Evolutionary conservation across 2,113 vertebrate species (phyloP).

Genomic region (Chaetodon auriga): DNA sequence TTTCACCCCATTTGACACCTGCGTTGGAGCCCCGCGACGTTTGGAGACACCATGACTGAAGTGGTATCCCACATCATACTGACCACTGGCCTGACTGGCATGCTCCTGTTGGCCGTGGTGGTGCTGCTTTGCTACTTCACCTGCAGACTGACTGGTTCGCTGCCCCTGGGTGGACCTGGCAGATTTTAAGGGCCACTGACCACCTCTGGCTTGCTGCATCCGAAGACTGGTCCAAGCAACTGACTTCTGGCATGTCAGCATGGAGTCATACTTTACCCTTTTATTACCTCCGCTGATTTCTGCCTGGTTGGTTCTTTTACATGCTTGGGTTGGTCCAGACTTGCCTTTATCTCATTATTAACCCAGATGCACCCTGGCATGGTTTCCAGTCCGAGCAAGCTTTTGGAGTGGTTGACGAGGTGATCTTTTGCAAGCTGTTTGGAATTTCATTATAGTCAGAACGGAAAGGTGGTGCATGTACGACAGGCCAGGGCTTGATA

Average conservation of each 20-base stretch:
- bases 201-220: not conserved
- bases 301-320: not conserved
- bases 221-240: conserved; percentile 19
- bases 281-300: rapidly evolving
- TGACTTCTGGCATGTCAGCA: not conserved
- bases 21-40: not conserved
- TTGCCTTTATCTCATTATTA: not conserved
- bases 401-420: not conserved
- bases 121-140: conserved; percentile 82
- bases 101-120: conserved; percentile 74
- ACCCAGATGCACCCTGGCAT: not conserved
- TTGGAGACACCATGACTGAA: conserved; percentile 61
- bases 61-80: conserved; percentile 57
- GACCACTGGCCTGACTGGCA: conserved; percentile 64
- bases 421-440: not conserved
- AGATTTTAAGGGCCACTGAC: conserved; percentile 63
- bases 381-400: not conserved
- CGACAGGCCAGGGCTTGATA: not conserved
- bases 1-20: not conserved
- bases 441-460: not conserved
- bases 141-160: conserved; percentile 80
- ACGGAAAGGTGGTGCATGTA: not conserved
- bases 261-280: not conserved
- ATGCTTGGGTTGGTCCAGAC: not conserved
- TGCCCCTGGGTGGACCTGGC: conserved; percentile 76